Base-by-base conservation (phyloP, 2,113 vertebrate species). In the Nibea albiflora region DNA sequence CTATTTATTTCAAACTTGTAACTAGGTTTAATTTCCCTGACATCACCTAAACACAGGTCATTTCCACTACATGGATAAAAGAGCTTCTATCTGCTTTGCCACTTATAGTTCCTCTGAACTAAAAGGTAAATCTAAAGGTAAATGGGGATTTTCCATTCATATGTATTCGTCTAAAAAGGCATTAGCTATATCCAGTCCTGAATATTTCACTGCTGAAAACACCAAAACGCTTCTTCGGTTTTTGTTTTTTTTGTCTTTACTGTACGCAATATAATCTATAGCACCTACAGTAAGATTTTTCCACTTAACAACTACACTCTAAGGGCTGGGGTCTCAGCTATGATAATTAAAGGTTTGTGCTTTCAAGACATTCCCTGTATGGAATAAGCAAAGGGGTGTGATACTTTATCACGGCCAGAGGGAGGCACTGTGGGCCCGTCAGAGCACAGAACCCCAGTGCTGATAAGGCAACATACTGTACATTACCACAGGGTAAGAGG, bases 301-400 rank as follows among this genome's bases (percentile, higher is more conserved):
- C 56, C 50, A 72, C 62, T 17, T 44, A 57, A 64, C 35, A 58
- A 68, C 75, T 84, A 87, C 69, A 63, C 61, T 79, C 71, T 81
- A 61, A 47, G 16, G 26, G 62, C 57, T 56, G 74, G 69, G 56
- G 75, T 76, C 62, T 81, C 71, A 16, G 22, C 56, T 52, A 60
- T 12, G 4, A 58, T 74, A 22, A 17, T 88, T 91, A 89, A 94
- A 94, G 89, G 90, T 91, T 95, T 94, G 91, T 94, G 94, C 94
- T 95, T 94, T 90, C 76, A 71, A 89, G 31, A 88, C 74, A 68
- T 89, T 91, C 87, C 87, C 87, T 92, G 86, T 81, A 86, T 85
- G 80, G 56, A 72, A 81, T 82, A 87, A 88, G 79, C 58, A 89
- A 82, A 84, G 63, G 72, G 80, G 60, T 88, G 80, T 74, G 72